phyloP scores from a whole-genome alignment of 1,140 invertebrate genomes.

The Hyphantria cunea region DNA sequence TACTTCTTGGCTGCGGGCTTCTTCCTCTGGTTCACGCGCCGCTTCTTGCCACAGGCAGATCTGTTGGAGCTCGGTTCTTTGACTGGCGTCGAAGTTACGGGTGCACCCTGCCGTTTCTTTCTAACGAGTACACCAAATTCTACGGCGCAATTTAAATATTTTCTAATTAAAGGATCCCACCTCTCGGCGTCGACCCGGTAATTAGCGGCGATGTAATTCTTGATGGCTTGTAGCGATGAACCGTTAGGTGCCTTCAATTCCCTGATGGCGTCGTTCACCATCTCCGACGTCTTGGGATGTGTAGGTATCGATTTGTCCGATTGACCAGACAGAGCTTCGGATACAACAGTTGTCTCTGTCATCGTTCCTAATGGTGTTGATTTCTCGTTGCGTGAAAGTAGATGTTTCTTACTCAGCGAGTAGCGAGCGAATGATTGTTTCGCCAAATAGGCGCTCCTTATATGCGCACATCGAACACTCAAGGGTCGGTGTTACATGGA shows the following conservation, averaged over 20 bases:
- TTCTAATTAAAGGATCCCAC: constrained; percentile 84
- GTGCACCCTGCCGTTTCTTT: constrained; percentile 84
- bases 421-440: too few species aligned
- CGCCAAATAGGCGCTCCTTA: too few species aligned
- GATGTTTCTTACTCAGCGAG: too few species aligned
- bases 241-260: constrained; percentile 84
- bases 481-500: too few species aligned
- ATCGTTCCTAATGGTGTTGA: too few species aligned
- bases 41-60: constrained; percentile 14
- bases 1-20: constrained; percentile 48
- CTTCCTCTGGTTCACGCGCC: too few species aligned
- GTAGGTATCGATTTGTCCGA: constrained; percentile 57
- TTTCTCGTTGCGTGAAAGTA: too few species aligned
- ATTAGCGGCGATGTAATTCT: constrained; percentile 84
- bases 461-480: too few species aligned
- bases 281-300: constrained; percentile 81
- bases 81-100: constrained; percentile 81
- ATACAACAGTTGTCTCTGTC: constrained; percentile 37
- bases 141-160: constrained; percentile 83
- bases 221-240: constrained; percentile 84
- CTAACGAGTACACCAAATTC: constrained; percentile 81
- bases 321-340: constrained; percentile 47
- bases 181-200: constrained; percentile 84
- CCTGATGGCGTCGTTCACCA: constrained; percentile 84
- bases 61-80: constrained; percentile 38